Evolutionary conservation across 2,797 vertebrate genomes (phyloP).

Genomic region (Myripristis murdjan): DNA sequence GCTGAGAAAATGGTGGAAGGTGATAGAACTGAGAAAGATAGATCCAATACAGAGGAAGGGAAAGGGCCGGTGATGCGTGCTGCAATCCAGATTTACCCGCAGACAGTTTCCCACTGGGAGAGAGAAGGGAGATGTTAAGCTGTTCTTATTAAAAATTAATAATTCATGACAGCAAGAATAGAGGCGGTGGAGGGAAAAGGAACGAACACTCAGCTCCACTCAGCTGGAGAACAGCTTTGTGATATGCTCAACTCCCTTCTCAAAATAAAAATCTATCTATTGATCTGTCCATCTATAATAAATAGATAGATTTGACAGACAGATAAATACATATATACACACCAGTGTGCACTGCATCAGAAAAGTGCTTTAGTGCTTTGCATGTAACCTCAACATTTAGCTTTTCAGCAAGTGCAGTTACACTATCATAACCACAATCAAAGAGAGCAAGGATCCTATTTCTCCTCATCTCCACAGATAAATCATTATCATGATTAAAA

Average conservation of each 20-base stretch:
- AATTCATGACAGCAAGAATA: slow-evolving; percentile 68
- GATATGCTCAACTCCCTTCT: neutral
- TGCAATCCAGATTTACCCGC: slow-evolving; percentile 37
- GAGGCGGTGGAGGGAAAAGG: slow-evolving; percentile 1
- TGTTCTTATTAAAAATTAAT: slow-evolving; percentile 79
- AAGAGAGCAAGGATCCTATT: neutral
- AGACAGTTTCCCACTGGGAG: slow-evolving; percentile 33
- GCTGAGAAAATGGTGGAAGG: slow-evolving; percentile 7
- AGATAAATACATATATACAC: too few species aligned
- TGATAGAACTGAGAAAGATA: slow-evolving; percentile 6
- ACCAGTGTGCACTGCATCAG: too few species aligned
- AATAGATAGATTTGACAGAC: too few species aligned
- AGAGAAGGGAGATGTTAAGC: slow-evolving; percentile 55
- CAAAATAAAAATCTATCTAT: neutral
- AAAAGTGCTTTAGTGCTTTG: too few species aligned
- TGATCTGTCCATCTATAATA: too few species aligned
- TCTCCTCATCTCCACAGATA: neutral
- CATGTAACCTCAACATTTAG: too few species aligned
- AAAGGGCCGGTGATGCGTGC: slow-evolving; percentile 4
- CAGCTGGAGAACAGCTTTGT: slow-evolving; percentile 12
- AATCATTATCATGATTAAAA: neutral
- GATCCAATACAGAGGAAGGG: slow-evolving; percentile 19
- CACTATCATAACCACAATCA: neutral
- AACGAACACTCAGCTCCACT: slow-evolving; percentile 12
- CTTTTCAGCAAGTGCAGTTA: too few species aligned